Percentiles rank a stretch among this genome's conserved stretches.
Conservation (phyloP, 2,888 invertebrate genomes). For the Amiota minor region DNA sequence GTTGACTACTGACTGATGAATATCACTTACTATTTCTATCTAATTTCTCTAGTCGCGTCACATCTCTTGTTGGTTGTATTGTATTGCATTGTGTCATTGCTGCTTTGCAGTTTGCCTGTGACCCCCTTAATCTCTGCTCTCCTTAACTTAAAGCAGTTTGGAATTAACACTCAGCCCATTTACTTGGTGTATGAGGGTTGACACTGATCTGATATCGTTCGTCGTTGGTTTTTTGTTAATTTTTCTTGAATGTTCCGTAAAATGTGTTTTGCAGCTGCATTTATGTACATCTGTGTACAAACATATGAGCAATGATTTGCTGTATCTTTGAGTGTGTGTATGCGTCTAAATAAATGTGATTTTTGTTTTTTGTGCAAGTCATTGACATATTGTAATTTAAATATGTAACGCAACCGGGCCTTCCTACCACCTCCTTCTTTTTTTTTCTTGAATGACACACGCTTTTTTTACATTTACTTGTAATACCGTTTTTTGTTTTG, state of each 20-base stretch:
- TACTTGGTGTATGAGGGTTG: slow-evolving; percentile 1
- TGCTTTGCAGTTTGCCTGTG: neutral
- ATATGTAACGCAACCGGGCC: too few relatives aligned
- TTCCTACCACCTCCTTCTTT: slow-evolving; percentile 8
- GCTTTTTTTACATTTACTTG: too few relatives aligned
- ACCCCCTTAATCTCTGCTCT: neutral
- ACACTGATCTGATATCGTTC: slow-evolving; percentile 8
- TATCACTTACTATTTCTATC: neutral
- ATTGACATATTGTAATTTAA: slow-evolving; percentile 12
- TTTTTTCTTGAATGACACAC: neutral
- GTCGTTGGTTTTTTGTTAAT: neutral
- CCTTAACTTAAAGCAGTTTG: neutral
- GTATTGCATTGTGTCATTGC: neutral
- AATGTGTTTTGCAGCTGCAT: slow-evolving; percentile 18
- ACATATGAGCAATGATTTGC: neutral
- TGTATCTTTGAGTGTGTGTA: neutral
- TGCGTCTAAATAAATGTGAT: neutral
- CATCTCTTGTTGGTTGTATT: neutral
- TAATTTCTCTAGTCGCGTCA: neutral
- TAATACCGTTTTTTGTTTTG: too few relatives aligned
- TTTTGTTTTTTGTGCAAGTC: slow-evolving; percentile 21
- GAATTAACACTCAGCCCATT: slow-evolving; percentile 4
- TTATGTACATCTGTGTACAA: neutral
- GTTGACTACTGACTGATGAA: too few relatives aligned
- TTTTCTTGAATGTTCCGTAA: neutral